Evolutionary conservation across 2,113 vertebrate genomes (phyloP).

Genomic region (Labeo rohita): DNA sequence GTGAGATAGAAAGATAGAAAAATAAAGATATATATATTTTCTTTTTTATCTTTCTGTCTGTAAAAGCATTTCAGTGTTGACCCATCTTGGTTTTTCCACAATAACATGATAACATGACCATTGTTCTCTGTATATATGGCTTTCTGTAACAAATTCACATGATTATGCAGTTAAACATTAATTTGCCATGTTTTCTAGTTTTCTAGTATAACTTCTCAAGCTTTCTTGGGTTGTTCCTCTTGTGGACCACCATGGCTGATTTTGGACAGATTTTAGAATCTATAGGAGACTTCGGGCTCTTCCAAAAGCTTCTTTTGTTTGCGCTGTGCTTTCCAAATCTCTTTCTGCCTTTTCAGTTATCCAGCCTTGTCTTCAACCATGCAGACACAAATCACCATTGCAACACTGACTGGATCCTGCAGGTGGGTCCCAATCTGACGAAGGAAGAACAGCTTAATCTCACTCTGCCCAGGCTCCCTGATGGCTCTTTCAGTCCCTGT

Average conservation of each 20-base stretch:
- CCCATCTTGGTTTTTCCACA: neutral
- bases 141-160: neutral
- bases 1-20: too few species aligned
- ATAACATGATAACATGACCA: slow-evolving; percentile 16
- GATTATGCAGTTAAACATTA: slow-evolving; percentile 68
- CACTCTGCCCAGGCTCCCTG: slow-evolving; percentile 71
- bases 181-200: slow-evolving; percentile 61
- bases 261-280: slow-evolving; percentile 76
- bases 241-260: slow-evolving; percentile 66
- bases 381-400: slow-evolving; percentile 76
- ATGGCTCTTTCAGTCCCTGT: slow-evolving; percentile 78
- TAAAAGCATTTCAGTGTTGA: neutral
- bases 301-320: slow-evolving; percentile 80
- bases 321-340: slow-evolving; percentile 71
- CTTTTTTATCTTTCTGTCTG: neutral
- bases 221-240: neutral
- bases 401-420: slow-evolving; percentile 83
- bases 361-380: slow-evolving; percentile 80
- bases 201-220: slow-evolving; percentile 47
- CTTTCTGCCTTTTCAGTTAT: slow-evolving; percentile 77
- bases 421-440: slow-evolving; percentile 73
- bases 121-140: neutral
- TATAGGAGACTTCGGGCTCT: slow-evolving; percentile 80
- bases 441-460: slow-evolving; percentile 73
- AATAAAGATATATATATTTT: too few species aligned